A percentile compares a stretch with the other conserved stretches of the same genome.
These are phyloP conservation scores for Elymnias hypermnestra DNA, from an alignment of 1,140 invertebrate species.

Conservation along the genomic window DNA sequence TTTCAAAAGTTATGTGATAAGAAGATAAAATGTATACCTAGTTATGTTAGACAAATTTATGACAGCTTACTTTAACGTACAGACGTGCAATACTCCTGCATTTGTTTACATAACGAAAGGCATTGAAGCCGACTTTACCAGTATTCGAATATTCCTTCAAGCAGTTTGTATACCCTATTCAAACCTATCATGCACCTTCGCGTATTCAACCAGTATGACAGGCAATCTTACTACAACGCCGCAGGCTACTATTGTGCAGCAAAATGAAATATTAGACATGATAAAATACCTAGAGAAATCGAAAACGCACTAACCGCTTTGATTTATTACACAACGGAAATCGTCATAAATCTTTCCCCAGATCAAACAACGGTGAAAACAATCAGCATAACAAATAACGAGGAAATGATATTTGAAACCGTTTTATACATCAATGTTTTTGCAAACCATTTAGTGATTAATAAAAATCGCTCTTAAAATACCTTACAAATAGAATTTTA, in stretches of 20 bases:
- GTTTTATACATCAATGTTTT: not conserved
- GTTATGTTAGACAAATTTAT: too few relatives aligned
- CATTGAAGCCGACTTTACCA: not conserved
- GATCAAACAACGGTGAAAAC: slow-evolving; percentile 21
- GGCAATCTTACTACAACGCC: slow-evolving; percentile 15
- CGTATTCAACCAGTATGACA: slow-evolving; percentile 14
- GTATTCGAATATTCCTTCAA: slow-evolving; percentile 7
- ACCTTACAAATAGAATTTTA: too few relatives aligned
- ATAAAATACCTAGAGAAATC: slow-evolving; percentile 31
- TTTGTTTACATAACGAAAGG: slow-evolving; percentile 10
- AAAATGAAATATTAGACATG: slow-evolving; percentile 27
- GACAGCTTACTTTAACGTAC: not conserved
- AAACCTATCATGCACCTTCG: slow-evolving; percentile 10
- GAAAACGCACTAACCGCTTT: slow-evolving; percentile 20
- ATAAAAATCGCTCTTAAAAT: too few relatives aligned
- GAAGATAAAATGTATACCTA: too few relatives aligned
- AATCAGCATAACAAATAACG: slow-evolving; percentile 2
- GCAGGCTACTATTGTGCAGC: slow-evolving; percentile 18
- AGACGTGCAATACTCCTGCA: not conserved
- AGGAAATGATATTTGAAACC: not conserved
- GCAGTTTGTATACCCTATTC: slow-evolving; percentile 15
- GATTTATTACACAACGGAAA: slow-evolving; percentile 24
- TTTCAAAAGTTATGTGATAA: too few relatives aligned
- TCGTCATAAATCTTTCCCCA: slow-evolving; percentile 18
- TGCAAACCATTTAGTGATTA: too few relatives aligned